Base-by-base conservation (phyloP, 1,140 invertebrate genomes). In the Armadillidium nasatum region DNA sequence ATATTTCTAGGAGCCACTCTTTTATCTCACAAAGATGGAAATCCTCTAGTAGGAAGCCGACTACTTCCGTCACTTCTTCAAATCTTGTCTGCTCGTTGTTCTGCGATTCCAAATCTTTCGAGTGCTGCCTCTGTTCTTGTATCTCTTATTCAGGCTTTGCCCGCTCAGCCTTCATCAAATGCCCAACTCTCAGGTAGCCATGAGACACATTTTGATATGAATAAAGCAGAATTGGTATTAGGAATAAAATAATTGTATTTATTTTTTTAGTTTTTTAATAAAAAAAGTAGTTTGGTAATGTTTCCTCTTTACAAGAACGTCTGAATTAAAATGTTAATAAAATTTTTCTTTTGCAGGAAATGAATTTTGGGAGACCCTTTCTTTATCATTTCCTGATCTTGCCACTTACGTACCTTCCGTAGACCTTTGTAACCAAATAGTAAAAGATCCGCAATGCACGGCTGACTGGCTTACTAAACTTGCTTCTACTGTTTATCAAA, bases 391-490 rank as follows among this genome's bases (percentile, higher is more conserved):
- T 46, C 76, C 79, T 10, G 75, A 71, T 44, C 75, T 80, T 45
- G 72, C 78, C 7, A 77, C 79, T 6, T 78, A 74, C 43, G 60
- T 80, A 15, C 77, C 79, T 4, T 75, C 77, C 11, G 50, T 80
- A 1, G 79, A 80, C 50, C 76, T 80, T 21, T 80, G 74, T n/a
- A 77, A 80, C 75, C 77, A 77, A 21, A 22, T 80, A 50, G 79
- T 80, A 33, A 73, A 73, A 22, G 79, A 80, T 71, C 79, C 79
- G 6, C 44, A 80, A 15, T 80, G n/a, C n/a, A n/a, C n/a, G n/a
- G n/a, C n/a, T n/a, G n/a, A n/a, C n/a, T n/a, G 79, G 79, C 67
- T 80, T 15, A n/a, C n/a, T 3, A 80, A 78, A 19, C 68, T 80
- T 4, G 76, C 79, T 10, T 50, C 77, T 43, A 73, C 76, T 21